These are phyloP conservation scores for Ernsta delagoae DNA, from an alignment of 2,888 invertebrate species.

Conservation along the genomic window DNA sequence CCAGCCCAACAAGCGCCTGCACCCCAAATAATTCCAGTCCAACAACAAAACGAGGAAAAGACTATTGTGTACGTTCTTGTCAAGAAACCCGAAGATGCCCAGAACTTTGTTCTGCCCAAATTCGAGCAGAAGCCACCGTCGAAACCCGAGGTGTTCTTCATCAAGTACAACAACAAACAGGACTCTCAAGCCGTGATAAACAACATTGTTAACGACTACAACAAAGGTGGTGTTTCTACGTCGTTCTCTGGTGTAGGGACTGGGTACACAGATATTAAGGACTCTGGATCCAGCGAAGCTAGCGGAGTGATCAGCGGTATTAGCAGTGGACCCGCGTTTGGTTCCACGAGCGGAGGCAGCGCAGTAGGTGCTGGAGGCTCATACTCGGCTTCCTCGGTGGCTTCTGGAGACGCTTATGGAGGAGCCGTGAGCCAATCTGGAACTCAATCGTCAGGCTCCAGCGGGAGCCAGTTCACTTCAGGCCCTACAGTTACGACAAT, in stretches of 20 bases:
- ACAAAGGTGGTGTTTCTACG: constrained; percentile 51
- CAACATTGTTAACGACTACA: constrained; percentile 74
- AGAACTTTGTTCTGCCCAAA: constrained; percentile 87
- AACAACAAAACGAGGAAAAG: constrained; percentile 89
- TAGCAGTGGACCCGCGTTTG: constrained; percentile 20
- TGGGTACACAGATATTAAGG: constrained; percentile 2
- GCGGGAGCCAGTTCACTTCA: too few species aligned
- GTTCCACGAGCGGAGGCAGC: constrained; percentile 13
- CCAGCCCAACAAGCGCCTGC: constrained; percentile 87
- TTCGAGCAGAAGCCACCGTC: constrained; percentile 88
- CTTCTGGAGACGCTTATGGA: too few species aligned
- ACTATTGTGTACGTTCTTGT: constrained; percentile 91
- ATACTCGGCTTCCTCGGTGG: too few species aligned
- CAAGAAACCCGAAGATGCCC: constrained; percentile 89
- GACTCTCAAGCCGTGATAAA: constrained; percentile 75
- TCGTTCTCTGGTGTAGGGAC: constrained; percentile 38
- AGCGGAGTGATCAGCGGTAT: constrained; percentile 26
- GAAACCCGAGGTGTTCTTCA: constrained; percentile 92
- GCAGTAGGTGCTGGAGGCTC: neutral
- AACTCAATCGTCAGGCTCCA: too few species aligned
- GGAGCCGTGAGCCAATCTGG: too few species aligned
- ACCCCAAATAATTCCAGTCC: constrained; percentile 87
- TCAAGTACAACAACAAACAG: constrained; percentile 89
- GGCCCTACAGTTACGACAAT: too few species aligned
- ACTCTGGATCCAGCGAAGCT: constrained; percentile 18